A percentile compares a stretch with the other conserved stretches of the same genome.
phyloP scores from a whole-genome alignment of 2,797 vertebrate species.

The Pipistrellus pipistrellus region DNA sequence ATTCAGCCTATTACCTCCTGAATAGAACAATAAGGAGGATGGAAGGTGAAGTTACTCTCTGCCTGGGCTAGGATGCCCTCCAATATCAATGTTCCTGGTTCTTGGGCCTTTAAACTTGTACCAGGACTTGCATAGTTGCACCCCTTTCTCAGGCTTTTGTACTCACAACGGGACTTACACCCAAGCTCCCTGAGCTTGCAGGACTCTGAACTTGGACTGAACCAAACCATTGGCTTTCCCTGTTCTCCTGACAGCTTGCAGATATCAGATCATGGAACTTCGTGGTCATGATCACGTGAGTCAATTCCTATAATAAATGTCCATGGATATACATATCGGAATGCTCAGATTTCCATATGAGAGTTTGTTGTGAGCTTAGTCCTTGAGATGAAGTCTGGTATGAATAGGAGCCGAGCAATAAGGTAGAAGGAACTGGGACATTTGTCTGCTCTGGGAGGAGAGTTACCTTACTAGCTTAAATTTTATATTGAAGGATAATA shows the following conservation, averaged over 20 bases:
- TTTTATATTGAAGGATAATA: not conserved
- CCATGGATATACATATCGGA: not conserved
- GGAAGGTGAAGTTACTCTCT: not conserved
- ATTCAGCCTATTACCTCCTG: not conserved
- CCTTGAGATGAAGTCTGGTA: not conserved
- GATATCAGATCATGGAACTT: not conserved
- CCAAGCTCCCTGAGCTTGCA: not conserved
- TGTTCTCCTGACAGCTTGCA: not conserved
- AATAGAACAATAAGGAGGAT: not conserved
- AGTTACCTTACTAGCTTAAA: not conserved
- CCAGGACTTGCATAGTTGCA: not conserved
- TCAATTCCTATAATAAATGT: not conserved
- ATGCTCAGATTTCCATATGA: not conserved
- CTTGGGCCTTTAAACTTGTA: not conserved
- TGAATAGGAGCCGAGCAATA: not conserved
- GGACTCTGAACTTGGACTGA: not conserved
- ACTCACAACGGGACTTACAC: not conserved
- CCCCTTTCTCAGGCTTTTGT: not conserved
- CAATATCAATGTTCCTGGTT: not conserved
- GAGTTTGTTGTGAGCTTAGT: not conserved
- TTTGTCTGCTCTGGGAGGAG: not conserved
- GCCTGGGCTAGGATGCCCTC: not conserved
- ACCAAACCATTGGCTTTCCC: not conserved
- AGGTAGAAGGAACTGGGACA: not conserved
- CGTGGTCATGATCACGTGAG: not conserved